Evolutionary conservation across 2,797 vertebrate species (phyloP).

Genomic region (Danio jaintianensis): DNA sequence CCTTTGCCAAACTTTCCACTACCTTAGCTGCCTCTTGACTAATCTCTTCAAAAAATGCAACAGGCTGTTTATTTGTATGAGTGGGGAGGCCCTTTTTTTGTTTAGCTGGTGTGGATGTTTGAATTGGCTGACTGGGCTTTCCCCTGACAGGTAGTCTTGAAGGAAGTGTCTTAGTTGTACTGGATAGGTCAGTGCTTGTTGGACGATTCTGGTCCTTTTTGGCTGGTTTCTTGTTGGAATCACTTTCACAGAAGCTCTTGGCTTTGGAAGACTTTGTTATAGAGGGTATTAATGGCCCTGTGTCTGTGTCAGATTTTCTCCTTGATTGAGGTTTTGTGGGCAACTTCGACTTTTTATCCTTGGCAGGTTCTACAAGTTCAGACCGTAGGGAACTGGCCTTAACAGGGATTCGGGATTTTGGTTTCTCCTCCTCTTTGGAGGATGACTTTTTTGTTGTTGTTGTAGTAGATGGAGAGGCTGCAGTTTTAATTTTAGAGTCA

Average conservation of each 20-base stretch:
- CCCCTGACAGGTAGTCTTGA: constrained; percentile 91
- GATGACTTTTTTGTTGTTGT: constrained; percentile 74
- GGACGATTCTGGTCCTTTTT: constrained; percentile 76
- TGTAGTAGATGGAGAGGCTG: constrained; percentile 65
- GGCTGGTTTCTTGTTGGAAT: constrained; percentile 80
- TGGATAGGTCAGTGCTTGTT: constrained; percentile 74
- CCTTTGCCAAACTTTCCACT: constrained; percentile 91
- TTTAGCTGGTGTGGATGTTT: constrained; percentile 79
- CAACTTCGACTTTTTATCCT: constrained; percentile 74
- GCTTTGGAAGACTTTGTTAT: constrained; percentile 84
- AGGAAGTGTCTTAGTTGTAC: constrained; percentile 86
- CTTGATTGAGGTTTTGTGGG: constrained; percentile 81
- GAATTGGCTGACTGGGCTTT: constrained; percentile 76
- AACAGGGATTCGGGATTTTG: constrained; percentile 94
- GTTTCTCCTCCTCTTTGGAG: constrained; percentile 80
- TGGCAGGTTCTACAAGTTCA: constrained; percentile 72
- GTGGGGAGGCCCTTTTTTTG: constrained; percentile 85
- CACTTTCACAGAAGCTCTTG: constrained; percentile 87
- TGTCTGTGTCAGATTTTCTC: constrained; percentile 93
- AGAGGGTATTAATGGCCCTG: constrained; percentile 78
- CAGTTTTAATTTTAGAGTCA: constrained; percentile 67
- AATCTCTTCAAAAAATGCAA: constrained; percentile 96
- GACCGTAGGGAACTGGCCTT: constrained; percentile 81
- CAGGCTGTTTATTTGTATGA: constrained; percentile 85
- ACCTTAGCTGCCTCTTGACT: constrained; percentile 95